Evolutionary conservation across 2,888 invertebrate genomes (phyloP), one percentile per base, ranked within the genome.

Genomic region (Elegia similella): DNA sequence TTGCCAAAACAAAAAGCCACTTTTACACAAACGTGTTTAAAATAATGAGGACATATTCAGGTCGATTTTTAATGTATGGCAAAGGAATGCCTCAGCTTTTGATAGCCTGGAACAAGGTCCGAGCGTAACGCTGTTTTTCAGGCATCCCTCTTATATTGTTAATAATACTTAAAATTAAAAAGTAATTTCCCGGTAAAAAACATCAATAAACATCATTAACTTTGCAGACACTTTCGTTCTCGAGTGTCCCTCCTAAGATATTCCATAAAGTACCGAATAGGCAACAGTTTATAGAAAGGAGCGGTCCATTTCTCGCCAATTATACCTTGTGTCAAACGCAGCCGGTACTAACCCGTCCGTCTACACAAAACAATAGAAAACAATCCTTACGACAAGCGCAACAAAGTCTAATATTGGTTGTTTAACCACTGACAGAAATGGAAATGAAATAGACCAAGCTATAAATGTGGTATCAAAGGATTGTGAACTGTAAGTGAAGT

Each of bases 221-320:
- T 38, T n/a, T 16, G 50, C 34, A 56, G 38, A 23, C 56, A 48
- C 48, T 56, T 56, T 48, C n/a, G 29, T 56, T 29, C 42, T 42
- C 38, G 42, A 56, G 10, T 16, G 48, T 48, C 48, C 15, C 42
- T 32, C 44, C 17, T 38, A 55, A 48, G 48, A 56, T 42, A 56
- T 56, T 56, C 56, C 56, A 56, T 56, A 56, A 64, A 59, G 61
- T 55, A 58, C 59, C 62, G 56, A 64, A 62, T 62, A 73, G 60
- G 78, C 79, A 80, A 80, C 84, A 84, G 84, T 85, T 80, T 77
- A 76, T 76, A 76, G 70, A 73, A 78, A 77, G 62, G 72, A 69
- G 67, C 68, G 78, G 80, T 80, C 84, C 87, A 85, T 88, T 88
- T 86, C 85, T 78, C 86, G 83, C 82, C 88, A 89, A 88, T 89